A percentile compares a stretch with the other conserved stretches of the same genome.
phyloP scores from a whole-genome alignment of 1,140 invertebrate species.

The Andrena cerasifolii region DNA sequence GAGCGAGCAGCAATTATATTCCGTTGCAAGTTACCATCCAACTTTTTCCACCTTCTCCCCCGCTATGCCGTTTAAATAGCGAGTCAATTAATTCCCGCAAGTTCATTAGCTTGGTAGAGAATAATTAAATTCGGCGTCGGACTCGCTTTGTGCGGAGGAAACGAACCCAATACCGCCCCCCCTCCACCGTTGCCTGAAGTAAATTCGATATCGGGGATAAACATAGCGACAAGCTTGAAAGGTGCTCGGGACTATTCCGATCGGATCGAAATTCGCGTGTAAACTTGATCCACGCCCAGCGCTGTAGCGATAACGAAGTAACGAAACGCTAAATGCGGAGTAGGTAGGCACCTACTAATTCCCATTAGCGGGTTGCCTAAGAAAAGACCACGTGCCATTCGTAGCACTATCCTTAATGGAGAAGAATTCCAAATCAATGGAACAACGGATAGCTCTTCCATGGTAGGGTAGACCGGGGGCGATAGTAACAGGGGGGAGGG shows the following conservation, averaged over 20 bases:
- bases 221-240: neutral
- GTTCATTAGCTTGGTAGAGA: conserved; percentile 18
- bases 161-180: neutral
- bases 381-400: too few species aligned
- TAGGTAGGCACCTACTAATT: too few species aligned
- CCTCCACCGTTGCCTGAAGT: neutral
- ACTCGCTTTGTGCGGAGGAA: neutral
- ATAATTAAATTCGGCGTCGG: conserved; percentile 32
- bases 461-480: too few species aligned
- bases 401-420: too few species aligned
- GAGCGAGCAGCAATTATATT: conserved; percentile 32
- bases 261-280: too few species aligned
- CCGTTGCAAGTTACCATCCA: conserved; percentile 9
- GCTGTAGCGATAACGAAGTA: too few species aligned
- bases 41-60: conserved; percentile 22
- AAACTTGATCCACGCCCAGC: too few species aligned
- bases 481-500: too few species aligned
- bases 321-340: too few species aligned
- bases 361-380: too few species aligned
- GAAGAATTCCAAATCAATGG: too few species aligned
- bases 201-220: conserved; percentile 17
- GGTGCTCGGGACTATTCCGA: neutral
- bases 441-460: too few species aligned
- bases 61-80: conserved; percentile 8
- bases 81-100: conserved; percentile 22